A percentile compares a stretch with the other conserved stretches of the same genome.
Evolutionary conservation across 1,140 invertebrate genomes (phyloP).

Genomic region (Lasioglossum albipes): DNA sequence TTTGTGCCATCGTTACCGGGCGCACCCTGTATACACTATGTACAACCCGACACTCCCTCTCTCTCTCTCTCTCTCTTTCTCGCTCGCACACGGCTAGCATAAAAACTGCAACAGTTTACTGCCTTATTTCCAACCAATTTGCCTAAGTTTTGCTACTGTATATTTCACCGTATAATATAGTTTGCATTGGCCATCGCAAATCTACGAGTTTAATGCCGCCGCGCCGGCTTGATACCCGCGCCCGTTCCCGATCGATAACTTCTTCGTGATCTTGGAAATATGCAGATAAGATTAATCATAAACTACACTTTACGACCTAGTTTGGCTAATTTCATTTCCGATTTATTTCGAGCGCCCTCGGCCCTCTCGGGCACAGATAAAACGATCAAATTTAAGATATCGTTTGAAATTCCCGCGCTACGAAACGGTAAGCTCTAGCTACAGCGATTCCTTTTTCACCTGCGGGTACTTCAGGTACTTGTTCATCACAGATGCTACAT

Average conservation of each 20-base stretch:
- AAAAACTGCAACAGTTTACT: conserved; percentile 2
- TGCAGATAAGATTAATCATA: not conserved
- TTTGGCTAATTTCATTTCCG: not conserved
- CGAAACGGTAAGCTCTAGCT: not conserved
- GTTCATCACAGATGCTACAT: not conserved
- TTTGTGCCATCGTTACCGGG: too few species aligned
- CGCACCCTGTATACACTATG: not conserved
- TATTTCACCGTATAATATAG: conserved; percentile 1
- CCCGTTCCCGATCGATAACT: not conserved
- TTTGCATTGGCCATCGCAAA: not conserved
- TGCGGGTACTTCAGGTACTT: not conserved
- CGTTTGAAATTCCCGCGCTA: not conserved
- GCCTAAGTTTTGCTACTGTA: not conserved
- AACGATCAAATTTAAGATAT: not conserved
- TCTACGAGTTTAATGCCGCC: not conserved
- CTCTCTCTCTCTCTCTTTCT: too few species aligned
- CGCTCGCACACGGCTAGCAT: not conserved
- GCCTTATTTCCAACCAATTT: not conserved
- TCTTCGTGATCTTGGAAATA: not conserved
- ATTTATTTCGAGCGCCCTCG: not conserved
- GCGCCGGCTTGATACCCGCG: not conserved
- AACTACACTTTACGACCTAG: not conserved
- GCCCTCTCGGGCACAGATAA: not conserved
- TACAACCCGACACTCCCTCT: too few species aligned
- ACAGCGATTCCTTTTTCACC: not conserved